These are phyloP conservation scores for Gadus chalcogrammus DNA, from an alignment of 2,113 vertebrate genomes.

Conservation along the genomic window DNA sequence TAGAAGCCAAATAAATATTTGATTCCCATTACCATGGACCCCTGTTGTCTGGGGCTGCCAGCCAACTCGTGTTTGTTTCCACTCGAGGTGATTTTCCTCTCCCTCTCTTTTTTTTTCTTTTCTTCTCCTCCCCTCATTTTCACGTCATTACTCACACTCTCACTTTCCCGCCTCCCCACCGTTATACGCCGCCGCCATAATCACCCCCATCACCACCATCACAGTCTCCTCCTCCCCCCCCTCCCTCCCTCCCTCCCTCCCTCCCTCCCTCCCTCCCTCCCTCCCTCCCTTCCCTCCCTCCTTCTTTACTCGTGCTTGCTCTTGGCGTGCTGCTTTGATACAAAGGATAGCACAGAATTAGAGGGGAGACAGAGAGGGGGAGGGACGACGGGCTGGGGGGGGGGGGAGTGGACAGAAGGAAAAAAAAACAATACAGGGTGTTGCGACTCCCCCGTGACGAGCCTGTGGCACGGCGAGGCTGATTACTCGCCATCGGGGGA, in stretches of 20 bases:
- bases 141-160: neutral
- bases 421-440: conserved; percentile 58
- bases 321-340: conserved; percentile 65
- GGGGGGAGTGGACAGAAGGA: too few relatives aligned
- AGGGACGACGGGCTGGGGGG: neutral
- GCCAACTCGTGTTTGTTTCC: too few relatives aligned
- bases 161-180: too few relatives aligned
- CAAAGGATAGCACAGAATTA: conserved; percentile 55
- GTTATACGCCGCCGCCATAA: neutral
- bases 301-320: conserved; percentile 18
- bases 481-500: conserved; percentile 64
- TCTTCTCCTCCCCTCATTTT: neutral
- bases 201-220: neutral
- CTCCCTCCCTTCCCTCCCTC: neutral
- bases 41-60: too few relatives aligned
- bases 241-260: too few relatives aligned
- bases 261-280: too few relatives aligned
- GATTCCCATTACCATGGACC: too few relatives aligned
- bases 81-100: too few relatives aligned
- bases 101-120: too few relatives aligned
- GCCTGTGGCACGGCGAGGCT: conserved; percentile 64
- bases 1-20: too few relatives aligned
- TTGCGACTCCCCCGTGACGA: conserved; percentile 58
- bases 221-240: neutral
- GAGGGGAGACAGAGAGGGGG: neutral